Evolutionary conservation across 2,888 invertebrate genomes (phyloP).

Genomic region (Aethes cnicana): DNA sequence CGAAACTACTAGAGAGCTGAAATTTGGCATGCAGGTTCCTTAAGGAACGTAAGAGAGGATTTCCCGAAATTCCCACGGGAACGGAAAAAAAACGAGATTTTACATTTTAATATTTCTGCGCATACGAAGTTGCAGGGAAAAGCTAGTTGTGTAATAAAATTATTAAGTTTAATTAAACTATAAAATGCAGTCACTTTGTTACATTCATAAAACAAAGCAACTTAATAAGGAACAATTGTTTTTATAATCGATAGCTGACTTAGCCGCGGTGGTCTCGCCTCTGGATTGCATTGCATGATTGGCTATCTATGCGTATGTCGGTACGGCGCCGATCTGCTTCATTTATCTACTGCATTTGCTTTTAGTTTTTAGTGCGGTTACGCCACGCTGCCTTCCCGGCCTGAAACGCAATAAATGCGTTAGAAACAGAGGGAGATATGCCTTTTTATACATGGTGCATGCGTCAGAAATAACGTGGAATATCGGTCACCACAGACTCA

Average conservation of each 20-base stretch:
- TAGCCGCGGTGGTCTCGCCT: constrained; percentile 37
- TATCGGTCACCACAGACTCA: constrained; percentile 77
- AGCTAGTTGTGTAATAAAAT: no score
- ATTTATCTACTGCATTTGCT: constrained; percentile 76
- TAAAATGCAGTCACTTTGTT: no score
- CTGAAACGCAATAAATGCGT: constrained; percentile 7
- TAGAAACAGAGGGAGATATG: neutral
- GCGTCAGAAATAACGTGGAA: constrained; percentile 79
- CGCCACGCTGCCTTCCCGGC: constrained; percentile 62
- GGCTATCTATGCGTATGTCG: constrained; percentile 26
- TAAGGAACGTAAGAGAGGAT: no score
- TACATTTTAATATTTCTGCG: no score
- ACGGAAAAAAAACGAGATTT: no score
- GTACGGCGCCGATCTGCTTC: constrained; percentile 51
- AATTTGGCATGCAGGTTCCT: no score
- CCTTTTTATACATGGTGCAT: constrained; percentile 24
- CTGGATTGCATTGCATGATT: constrained; percentile 33
- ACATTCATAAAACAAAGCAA: no score
- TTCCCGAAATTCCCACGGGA: no score
- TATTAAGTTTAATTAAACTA: no score
- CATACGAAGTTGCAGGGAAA: no score
- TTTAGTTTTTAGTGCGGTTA: constrained; percentile 76
- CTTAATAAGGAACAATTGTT: constrained; percentile 6
- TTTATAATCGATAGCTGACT: constrained; percentile 7
- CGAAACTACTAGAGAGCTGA: no score